Conservation (phyloP, 2,113 vertebrate species). For the Addax nasomaculatus region DNA sequence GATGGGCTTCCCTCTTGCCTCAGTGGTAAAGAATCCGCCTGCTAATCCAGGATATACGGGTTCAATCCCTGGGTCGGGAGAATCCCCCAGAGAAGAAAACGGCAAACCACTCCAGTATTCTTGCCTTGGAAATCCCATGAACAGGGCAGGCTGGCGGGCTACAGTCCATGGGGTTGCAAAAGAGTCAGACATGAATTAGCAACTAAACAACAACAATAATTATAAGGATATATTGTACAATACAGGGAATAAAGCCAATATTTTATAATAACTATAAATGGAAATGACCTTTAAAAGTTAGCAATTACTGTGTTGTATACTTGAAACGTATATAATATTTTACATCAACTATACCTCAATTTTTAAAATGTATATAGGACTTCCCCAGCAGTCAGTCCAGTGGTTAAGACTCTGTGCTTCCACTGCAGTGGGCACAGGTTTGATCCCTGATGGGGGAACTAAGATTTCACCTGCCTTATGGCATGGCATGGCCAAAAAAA, state of each 20-base stretch:
- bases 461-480: background rate
- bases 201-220: background rate
- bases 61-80: background rate
- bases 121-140: background rate
- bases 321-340: background rate
- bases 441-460: background rate
- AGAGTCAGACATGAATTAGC: background rate
- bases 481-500: background rate
- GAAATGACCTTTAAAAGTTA: background rate
- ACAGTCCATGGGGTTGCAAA: background rate
- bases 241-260: background rate
- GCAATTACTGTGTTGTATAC: background rate
- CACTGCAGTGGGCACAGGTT: background rate
- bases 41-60: background rate
- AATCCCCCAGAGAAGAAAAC: background rate
- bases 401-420: background rate
- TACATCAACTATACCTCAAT: background rate
- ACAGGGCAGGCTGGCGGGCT: background rate
- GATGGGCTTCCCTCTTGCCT: background rate
- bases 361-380: background rate
- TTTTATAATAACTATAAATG: background rate
- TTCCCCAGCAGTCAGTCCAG: background rate
- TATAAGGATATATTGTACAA: background rate
- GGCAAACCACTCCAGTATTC: background rate
- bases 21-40: background rate